Evolutionary conservation across 2,888 invertebrate species (phyloP).

Genomic region (Lysandra bellargus): DNA sequence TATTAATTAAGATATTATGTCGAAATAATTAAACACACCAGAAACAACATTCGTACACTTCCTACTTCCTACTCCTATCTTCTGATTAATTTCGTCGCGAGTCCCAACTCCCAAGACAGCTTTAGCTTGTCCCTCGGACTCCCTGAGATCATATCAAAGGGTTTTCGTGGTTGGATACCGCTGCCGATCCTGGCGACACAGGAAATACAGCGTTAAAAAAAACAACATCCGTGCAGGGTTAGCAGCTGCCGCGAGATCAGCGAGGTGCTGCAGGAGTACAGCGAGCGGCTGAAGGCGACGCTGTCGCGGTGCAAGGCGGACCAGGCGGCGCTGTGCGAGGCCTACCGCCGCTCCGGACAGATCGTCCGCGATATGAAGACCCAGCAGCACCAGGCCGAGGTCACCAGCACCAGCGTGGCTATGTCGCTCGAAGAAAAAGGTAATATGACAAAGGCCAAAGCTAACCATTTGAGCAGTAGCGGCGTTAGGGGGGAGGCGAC

Average conservation of each 20-base stretch:
- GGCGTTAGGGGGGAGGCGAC: background rate
- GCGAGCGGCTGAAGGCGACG: constrained; percentile 54
- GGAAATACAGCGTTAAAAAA: too few species aligned
- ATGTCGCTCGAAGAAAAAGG: constrained; percentile 48
- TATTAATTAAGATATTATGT: too few species aligned
- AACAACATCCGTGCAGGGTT: constrained; percentile 42
- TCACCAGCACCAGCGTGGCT: constrained; percentile 41
- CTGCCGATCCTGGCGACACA: too few species aligned
- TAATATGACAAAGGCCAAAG: constrained; percentile 31
- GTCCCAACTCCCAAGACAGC: too few species aligned
- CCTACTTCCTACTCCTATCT: too few species aligned
- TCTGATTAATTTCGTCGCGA: too few species aligned
- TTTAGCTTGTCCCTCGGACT: too few species aligned
- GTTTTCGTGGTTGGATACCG: too few species aligned
- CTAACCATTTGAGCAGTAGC: too few species aligned
- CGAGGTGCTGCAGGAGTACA: constrained; percentile 57
- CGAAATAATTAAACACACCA: background rate
- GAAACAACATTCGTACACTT: background rate
- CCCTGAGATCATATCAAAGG: too few species aligned
- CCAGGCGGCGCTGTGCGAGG: constrained; percentile 53
- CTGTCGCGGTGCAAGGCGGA: constrained; percentile 56
- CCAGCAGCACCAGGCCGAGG: constrained; percentile 42
- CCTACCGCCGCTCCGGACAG: constrained; percentile 52
- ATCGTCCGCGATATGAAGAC: constrained; percentile 45
- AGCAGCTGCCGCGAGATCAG: constrained; percentile 58